Conservation (phyloP, 2,888 invertebrate species). For the Caenorhabditis sulstoni region DNA sequence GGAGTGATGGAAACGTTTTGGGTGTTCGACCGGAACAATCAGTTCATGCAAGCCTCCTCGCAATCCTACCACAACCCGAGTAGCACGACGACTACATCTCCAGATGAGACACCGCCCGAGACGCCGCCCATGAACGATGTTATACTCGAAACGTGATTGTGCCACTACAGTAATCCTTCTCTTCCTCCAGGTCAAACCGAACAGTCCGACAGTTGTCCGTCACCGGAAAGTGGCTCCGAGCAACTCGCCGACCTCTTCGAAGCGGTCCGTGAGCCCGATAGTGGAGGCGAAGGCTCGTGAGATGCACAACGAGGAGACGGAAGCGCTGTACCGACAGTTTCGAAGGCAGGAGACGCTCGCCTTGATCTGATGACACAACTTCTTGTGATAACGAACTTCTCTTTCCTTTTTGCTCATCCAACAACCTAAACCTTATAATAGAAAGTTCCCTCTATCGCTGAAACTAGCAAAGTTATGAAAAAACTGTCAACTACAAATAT, state of each 20-base stretch:
- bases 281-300: constrained; percentile 35
- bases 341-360: constrained; percentile 53
- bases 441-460: too few species aligned
- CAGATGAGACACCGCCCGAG: constrained; percentile 16
- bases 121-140: constrained; percentile 44
- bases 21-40: constrained; percentile 58
- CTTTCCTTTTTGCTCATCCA: too few species aligned
- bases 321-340: constrained; percentile 56
- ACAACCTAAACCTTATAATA: too few species aligned
- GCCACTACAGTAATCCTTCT: too few species aligned
- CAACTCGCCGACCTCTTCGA: constrained; percentile 29
- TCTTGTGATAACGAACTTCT: too few species aligned
- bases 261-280: constrained; percentile 57
- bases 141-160: background rate
- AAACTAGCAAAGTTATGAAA: background rate
- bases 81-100: background rate
- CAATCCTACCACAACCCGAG: background rate
- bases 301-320: constrained; percentile 51
- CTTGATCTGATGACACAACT: too few species aligned
- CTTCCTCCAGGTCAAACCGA: constrained; percentile 18
- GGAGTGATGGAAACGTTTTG: constrained; percentile 77
- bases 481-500: background rate
- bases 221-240: constrained; percentile 19
- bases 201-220: constrained; percentile 12
- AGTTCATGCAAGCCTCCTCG: constrained; percentile 31